Evolutionary conservation across 1,140 invertebrate species (phyloP).

Genomic region (Hyphantria cunea): DNA sequence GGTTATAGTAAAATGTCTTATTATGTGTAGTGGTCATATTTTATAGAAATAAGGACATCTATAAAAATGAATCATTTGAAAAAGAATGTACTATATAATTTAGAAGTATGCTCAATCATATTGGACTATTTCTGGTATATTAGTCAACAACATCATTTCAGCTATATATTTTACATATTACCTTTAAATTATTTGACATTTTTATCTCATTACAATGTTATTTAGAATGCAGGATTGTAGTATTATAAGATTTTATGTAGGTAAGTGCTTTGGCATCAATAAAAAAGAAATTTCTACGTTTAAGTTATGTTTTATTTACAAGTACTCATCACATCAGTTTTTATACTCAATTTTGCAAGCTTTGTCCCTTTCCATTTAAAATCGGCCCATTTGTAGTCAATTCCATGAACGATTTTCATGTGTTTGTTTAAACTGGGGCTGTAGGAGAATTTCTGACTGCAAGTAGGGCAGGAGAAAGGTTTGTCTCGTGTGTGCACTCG

Average conservation of each 20-base stretch:
- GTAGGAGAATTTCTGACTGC: constrained; percentile 72
- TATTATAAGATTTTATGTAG: constrained; percentile 17
- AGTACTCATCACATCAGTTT: constrained; percentile 22
- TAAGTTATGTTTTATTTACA: constrained; percentile 36
- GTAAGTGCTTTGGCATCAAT: constrained; percentile 37
- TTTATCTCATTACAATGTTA: constrained; percentile 17
- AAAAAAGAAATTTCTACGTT: constrained; percentile 34
- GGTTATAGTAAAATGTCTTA: background rate
- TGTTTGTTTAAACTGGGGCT: constrained; percentile 77
- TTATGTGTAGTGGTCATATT: background rate
- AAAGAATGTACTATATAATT: too few species aligned
- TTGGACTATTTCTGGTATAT: too few species aligned
- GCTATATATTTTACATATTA: too few species aligned
- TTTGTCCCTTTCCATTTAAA: constrained; percentile 47
- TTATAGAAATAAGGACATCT: background rate
- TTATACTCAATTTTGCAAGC: constrained; percentile 5
- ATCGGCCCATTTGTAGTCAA: constrained; percentile 70
- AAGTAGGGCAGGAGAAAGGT: constrained; percentile 82
- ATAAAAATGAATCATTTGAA: background rate
- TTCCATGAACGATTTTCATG: constrained; percentile 67
- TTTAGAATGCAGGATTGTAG: constrained; percentile 14
- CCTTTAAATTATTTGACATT: constrained; percentile 1
- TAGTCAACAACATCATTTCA: too few species aligned
- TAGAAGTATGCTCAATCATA: too few species aligned
- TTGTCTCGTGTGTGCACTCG: constrained; percentile 82